Percentiles rank a stretch among this genome's conserved stretches.
These are phyloP conservation scores for Etheostoma perlongum DNA, from an alignment of 2,797 vertebrate genomes.

Conservation along the genomic window DNA sequence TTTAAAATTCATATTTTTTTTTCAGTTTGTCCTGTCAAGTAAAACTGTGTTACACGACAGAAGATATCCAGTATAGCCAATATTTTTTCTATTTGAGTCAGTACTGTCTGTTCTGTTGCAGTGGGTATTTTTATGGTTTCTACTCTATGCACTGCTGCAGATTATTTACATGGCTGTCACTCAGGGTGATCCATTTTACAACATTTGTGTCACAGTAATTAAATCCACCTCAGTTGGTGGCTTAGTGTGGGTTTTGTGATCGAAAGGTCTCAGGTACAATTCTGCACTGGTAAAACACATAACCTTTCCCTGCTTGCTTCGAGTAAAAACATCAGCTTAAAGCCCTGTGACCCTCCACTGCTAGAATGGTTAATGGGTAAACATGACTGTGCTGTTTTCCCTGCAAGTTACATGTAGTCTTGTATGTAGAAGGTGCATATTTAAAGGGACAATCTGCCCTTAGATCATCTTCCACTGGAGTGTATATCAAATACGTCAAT, in stretches of 20 bases:
- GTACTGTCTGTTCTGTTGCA: neutral
- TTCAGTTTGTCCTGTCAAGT: neutral
- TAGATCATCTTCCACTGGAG: neutral
- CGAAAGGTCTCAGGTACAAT: neutral
- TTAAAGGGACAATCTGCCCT: neutral
- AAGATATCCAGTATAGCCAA: neutral
- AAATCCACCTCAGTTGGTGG: slow-evolving; percentile 1
- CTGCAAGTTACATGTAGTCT: slow-evolving; percentile 3
- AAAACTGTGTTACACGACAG: neutral
- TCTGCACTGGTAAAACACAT: neutral
- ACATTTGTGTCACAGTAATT: slow-evolving; percentile 15
- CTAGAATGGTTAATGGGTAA: neutral
- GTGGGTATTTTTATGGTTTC: slow-evolving; percentile 12
- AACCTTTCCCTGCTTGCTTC: neutral
- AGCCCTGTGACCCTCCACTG: neutral
- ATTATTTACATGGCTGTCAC: slow-evolving; percentile 19
- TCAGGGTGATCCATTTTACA: slow-evolving; percentile 20
- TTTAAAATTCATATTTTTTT: slow-evolving; percentile 12
- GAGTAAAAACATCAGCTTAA: neutral
- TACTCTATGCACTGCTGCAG: slow-evolving; percentile 8
- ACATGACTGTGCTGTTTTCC: slow-evolving; percentile 16
- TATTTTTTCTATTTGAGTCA: neutral
- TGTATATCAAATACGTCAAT: neutral
- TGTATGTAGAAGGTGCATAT: neutral
- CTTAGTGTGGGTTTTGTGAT: neutral